Percentiles rank a stretch among this genome's conserved stretches.
Evolutionary conservation across 2,113 vertebrate species (phyloP).

Genomic region (Lethenteron reissneri): DNA sequence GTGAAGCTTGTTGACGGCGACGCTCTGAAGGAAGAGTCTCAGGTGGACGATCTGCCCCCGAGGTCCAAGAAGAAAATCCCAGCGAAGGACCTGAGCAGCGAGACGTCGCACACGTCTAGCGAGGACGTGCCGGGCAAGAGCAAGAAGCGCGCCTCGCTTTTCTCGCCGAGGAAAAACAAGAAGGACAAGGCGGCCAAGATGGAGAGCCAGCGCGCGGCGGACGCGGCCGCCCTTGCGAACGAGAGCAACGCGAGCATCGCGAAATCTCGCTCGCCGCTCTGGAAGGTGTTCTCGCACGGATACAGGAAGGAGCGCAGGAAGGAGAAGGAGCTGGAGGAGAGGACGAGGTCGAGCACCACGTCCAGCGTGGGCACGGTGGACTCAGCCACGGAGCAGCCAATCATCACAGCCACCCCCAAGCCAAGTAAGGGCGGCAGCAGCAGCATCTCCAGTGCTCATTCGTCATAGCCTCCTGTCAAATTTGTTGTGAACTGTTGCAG

Average conservation of each 20-base stretch:
- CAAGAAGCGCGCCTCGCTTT: conserved; percentile 75
- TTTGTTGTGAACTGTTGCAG: no score
- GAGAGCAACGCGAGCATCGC: conserved; percentile 20
- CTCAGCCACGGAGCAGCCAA: conserved; percentile 36
- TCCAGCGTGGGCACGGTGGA: conserved; percentile 59
- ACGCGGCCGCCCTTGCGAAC: conserved; percentile 19
- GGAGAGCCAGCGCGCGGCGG: conserved; percentile 32
- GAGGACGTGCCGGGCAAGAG: conserved; percentile 54
- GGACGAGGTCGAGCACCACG: conserved; percentile 56
- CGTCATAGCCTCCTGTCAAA: no score
- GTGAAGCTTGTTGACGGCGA: no score
- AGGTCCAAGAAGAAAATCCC: no score
- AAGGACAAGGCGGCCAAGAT: conserved; percentile 85
- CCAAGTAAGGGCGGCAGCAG: no score
- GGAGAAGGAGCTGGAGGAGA: conserved; percentile 35
- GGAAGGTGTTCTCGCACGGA: conserved; percentile 85
- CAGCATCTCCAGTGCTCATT: no score
- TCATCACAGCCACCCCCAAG: no score
- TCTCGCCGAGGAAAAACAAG: conserved; percentile 79
- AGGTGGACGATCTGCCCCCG: no score
- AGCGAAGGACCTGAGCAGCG: background rate
- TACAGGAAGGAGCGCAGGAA: conserved; percentile 96
- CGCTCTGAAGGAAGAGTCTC: no score
- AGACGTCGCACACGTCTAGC: conserved; percentile 44
- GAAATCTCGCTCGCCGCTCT: conserved; percentile 23